Evolutionary conservation across 2,113 vertebrate genomes (phyloP).

Genomic region (Alligator sinensis): DNA sequence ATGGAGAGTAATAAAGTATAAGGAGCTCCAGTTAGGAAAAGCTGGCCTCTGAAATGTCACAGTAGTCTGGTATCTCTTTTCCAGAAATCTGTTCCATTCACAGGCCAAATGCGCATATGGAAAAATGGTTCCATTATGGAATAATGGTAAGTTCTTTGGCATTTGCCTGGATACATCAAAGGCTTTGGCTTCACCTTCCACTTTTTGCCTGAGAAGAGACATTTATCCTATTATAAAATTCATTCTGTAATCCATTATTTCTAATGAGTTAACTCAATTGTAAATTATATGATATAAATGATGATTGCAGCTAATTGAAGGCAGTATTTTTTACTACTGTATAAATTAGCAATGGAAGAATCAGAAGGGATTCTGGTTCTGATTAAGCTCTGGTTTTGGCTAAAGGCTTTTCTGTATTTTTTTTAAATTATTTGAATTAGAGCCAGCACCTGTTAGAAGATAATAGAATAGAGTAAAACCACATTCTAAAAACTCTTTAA

Average conservation of each 20-base stretch:
- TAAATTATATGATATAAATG: slow-evolving; percentile 78
- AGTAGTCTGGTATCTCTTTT: not conserved
- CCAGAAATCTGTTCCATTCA: not conserved
- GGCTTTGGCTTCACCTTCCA: slow-evolving; percentile 52
- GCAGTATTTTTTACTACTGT: slow-evolving; percentile 81
- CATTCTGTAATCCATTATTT: slow-evolving; percentile 78
- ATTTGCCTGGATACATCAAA: not conserved
- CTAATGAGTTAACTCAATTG: slow-evolving; percentile 82
- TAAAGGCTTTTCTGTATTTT: slow-evolving; percentile 65
- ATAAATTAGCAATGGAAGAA: slow-evolving; percentile 74
- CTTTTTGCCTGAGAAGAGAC: slow-evolving; percentile 54
- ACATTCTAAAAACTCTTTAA: slow-evolving; percentile 74
- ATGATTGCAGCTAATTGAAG: slow-evolving; percentile 81
- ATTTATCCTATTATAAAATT: slow-evolving; percentile 58
- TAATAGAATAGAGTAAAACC: slow-evolving; percentile 76
- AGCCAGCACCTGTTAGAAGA: slow-evolving; percentile 77
- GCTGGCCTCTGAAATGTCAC: not conserved
- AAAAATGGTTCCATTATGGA: not conserved
- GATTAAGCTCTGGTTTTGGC: slow-evolving; percentile 80
- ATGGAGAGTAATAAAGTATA: slow-evolving; percentile 12
- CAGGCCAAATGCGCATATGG: not conserved
- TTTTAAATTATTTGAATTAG: slow-evolving; percentile 53
- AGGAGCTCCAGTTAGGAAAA: slow-evolving; percentile 16
- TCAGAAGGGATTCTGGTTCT: slow-evolving; percentile 77
- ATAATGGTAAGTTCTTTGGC: not conserved